These are phyloP conservation scores for Prochilodus magdalenae DNA, from an alignment of 2,113 vertebrate species.

Conservation along the genomic window DNA sequence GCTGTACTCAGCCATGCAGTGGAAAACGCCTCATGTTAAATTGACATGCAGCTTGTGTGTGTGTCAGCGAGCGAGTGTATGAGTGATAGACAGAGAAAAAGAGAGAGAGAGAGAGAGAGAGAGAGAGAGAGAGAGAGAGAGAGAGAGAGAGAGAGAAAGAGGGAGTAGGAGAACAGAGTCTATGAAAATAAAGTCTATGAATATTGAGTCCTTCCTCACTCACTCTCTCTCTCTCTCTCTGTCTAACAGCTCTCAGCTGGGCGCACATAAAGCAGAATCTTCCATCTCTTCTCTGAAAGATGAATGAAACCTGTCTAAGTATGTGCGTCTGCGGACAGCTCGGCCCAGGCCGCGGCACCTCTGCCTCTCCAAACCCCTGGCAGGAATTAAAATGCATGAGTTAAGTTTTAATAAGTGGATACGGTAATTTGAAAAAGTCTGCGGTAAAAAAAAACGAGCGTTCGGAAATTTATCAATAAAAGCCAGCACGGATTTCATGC, in stretches of 20 bases:
- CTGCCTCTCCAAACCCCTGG: constrained; percentile 45
- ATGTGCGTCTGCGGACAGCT: constrained; percentile 20
- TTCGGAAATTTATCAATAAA: constrained; percentile 83
- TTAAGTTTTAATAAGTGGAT: constrained; percentile 80
- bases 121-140: neutral
- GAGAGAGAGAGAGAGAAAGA: neutral
- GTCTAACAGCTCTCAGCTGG: neutral
- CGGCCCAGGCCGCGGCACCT: constrained; percentile 27
- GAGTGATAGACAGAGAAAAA: neutral
- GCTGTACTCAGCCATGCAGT: constrained; percentile 71
- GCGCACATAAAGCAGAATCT: too few species aligned
- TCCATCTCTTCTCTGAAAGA: constrained; percentile 62
- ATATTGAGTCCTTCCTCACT: constrained; percentile 59
- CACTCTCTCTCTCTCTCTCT: constrained; percentile 13
- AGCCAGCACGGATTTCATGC: constrained; percentile 82
- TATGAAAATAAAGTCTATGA: constrained; percentile 59
- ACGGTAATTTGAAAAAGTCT: constrained; percentile 82
- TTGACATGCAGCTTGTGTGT: constrained; percentile 50
- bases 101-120: constrained; percentile 12
- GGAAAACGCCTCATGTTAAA: constrained; percentile 73
- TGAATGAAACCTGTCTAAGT: constrained; percentile 70
- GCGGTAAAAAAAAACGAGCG: constrained; percentile 62
- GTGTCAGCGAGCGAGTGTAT: neutral
- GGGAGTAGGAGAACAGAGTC: constrained; percentile 49
- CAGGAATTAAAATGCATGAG: constrained; percentile 74